These are phyloP conservation scores for Hafferia zeledoni DNA, from an alignment of 2,797 vertebrate species.

Conservation along the genomic window DNA sequence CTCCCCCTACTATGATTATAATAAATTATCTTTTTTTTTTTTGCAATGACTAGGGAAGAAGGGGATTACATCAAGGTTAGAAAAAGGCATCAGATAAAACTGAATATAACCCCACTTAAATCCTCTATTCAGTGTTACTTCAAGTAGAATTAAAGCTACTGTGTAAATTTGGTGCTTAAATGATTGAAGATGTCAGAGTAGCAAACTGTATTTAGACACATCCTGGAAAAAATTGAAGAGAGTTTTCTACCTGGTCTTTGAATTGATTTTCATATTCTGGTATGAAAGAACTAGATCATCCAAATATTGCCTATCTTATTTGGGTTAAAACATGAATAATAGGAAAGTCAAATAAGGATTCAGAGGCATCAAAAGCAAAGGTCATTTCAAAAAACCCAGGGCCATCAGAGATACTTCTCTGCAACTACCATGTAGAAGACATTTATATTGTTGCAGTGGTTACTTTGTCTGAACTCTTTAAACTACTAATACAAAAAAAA, in stretches of 20 bases:
- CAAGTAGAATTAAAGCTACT: neutral
- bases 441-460: neutral
- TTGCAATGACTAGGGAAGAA: neutral
- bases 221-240: neutral
- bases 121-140: neutral
- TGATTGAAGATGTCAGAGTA: neutral
- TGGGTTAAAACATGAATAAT: neutral
- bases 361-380: neutral
- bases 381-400: neutral
- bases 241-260: neutral
- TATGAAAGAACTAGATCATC: neutral
- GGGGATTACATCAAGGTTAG: slow-evolving; percentile 9
- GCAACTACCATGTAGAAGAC: neutral
- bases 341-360: neutral
- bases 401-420: neutral
- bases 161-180: neutral
- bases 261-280: neutral
- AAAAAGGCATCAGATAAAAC: slow-evolving; percentile 22
- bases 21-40: neutral
- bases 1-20: neutral
- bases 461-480: neutral
- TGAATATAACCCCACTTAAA: neutral
- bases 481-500: neutral
- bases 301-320: neutral
- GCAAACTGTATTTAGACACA: neutral